These are phyloP conservation scores for Urocitellus parryii DNA, from an alignment of 2,113 vertebrate genomes.

Conservation along the genomic window DNA sequence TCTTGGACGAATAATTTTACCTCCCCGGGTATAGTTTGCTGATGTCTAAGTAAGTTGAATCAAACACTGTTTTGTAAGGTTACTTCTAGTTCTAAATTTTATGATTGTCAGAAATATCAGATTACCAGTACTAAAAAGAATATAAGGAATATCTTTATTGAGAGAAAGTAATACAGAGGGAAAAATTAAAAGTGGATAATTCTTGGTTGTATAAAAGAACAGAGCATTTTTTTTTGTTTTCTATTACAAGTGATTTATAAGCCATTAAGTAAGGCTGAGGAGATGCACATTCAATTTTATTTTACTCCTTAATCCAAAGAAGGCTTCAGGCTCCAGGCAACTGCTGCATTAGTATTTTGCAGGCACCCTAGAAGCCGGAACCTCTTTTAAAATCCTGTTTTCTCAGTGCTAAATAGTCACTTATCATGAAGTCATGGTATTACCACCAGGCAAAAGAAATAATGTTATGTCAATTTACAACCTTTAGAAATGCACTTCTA, in stretches of 20 bases:
- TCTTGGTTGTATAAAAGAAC: constrained; percentile 37
- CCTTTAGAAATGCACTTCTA: constrained; percentile 59
- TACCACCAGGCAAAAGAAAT: not conserved
- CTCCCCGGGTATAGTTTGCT: not conserved
- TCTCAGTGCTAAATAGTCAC: constrained; percentile 46
- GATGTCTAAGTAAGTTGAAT: not conserved
- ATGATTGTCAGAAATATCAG: not conserved
- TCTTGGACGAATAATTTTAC: not conserved
- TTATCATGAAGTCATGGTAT: constrained; percentile 47
- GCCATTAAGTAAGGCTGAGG: constrained; percentile 49
- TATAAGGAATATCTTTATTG: constrained; percentile 37
- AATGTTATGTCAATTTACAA: constrained; percentile 61
- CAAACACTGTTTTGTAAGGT: not conserved
- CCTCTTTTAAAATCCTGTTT: constrained; percentile 55
- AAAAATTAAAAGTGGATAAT: constrained; percentile 49
- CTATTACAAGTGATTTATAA: constrained; percentile 65
- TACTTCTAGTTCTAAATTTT: constrained; percentile 39
- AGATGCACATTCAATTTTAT: constrained; percentile 56
- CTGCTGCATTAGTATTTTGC: constrained; percentile 47
- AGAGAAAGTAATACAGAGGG: not conserved
- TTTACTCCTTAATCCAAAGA: constrained; percentile 60
- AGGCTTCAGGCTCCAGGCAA: not conserved
- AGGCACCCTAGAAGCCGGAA: not conserved
- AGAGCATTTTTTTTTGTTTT: constrained; percentile 43
- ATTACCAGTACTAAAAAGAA: not conserved